phyloP scores from a whole-genome alignment of 2,113 vertebrate genomes.

The Misgurnus anguillicaudatus region DNA sequence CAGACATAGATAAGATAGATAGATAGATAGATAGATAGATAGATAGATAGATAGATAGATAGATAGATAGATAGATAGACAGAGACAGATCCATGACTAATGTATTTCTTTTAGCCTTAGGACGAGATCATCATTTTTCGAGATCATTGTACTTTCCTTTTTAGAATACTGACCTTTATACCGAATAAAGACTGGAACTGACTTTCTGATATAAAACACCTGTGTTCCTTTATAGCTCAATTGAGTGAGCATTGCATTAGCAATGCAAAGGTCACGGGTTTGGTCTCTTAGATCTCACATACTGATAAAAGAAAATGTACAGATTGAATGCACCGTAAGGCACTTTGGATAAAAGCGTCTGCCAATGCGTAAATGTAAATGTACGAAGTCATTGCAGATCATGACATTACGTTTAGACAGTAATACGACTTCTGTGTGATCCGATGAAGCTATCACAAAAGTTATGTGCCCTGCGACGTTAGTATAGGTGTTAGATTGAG shows the following conservation, averaged over 20 bases:
- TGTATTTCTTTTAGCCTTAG: neutral
- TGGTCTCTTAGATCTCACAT: no score
- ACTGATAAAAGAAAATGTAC: no score
- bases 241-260: no score
- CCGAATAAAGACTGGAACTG: neutral
- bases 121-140: constrained; percentile 3
- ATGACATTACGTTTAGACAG: neutral
- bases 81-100: neutral
- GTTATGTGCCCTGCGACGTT: neutral
- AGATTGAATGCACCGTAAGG: no score
- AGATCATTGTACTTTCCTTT: neutral
- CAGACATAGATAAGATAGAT: neutral
- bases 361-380: no score
- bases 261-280: no score
- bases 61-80: neutral
- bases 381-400: neutral
- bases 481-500: constrained; percentile 13
- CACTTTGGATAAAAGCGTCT: no score
- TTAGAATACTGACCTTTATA: neutral
- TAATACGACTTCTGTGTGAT: neutral
- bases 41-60: neutral
- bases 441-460: neutral
- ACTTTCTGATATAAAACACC: neutral
- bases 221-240: no score
- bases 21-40: neutral